Percentiles rank a stretch among this genome's conserved stretches.
phyloP scores from a whole-genome alignment of 2,797 vertebrate genomes.

The Sphenodon punctatus region DNA sequence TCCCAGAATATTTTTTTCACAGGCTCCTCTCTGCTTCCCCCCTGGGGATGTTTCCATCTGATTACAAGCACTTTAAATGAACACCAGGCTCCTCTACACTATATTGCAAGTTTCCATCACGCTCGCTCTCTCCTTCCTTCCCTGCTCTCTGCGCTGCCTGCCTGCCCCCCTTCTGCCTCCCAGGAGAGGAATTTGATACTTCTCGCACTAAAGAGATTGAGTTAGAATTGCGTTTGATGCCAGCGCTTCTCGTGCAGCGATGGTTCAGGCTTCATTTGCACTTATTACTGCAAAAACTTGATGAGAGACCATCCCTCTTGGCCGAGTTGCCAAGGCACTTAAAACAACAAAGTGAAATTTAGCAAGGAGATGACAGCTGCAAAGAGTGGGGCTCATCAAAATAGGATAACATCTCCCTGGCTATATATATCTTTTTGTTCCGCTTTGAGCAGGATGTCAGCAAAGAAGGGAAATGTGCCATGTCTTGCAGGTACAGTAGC shows the following conservation, averaged over 20 bases:
- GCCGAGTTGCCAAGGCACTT: conserved; percentile 38
- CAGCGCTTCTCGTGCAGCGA: conserved; percentile 32
- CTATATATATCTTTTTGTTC: background rate
- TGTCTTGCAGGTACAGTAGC: background rate
- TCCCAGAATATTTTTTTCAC: conserved; percentile 25
- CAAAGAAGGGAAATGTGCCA: background rate
- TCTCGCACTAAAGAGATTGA: conserved; percentile 23
- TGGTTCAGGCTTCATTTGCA: conserved; percentile 34
- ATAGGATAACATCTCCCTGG: conserved; percentile 17
- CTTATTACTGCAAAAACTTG: conserved; percentile 46
- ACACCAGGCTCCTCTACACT: background rate
- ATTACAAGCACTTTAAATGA: conserved; percentile 45
- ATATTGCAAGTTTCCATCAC: conserved; percentile 16
- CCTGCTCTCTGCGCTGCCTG: background rate
- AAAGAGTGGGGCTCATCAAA: background rate
- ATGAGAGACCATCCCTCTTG: conserved; percentile 42
- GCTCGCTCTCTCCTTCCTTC: background rate
- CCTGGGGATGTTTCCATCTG: conserved; percentile 10
- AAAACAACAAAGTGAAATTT: conserved; percentile 49
- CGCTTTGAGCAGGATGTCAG: background rate
- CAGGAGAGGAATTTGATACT: conserved; percentile 30
- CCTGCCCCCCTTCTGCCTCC: background rate
- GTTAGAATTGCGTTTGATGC: conserved; percentile 38
- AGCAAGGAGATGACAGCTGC: conserved; percentile 36
- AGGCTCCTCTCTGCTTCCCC: background rate